Base-by-base conservation (phyloP, 2,888 invertebrate species). In the Sesia apiformis region DNA sequence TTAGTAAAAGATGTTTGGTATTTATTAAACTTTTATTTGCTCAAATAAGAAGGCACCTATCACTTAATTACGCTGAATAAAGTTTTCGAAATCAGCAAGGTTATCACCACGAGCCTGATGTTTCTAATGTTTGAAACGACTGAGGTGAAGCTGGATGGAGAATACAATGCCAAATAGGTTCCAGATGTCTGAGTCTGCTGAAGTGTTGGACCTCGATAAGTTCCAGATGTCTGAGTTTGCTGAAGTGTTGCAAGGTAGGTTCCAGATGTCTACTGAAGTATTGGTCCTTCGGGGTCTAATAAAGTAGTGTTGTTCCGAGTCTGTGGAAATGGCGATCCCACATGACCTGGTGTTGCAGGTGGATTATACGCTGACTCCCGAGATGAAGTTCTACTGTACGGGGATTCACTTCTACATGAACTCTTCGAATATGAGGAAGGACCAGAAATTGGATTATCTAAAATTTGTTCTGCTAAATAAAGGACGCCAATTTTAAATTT, bases 111-210 rank as follows among this genome's bases (percentile, higher is more conserved):
- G 4, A 51, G n/a, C 43, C 41, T 52, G 41, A 43, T 52, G 40
- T 41, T 40, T 41, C 41, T 41, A 52, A 41, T 41, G 43, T 41
- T 52, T 41, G 8, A 52, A 41, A 41, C 41, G 43, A 52, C 52
- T 52, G 52, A 52, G 52, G 52, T 42, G 52, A 42, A 52, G 40
- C 41, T 38, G 52, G 52, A 38, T 42, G 52, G 43, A 52, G 43
- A 52, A 52, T 52, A 52, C 43, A 52, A 42, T 38, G 52, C 42
- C 41, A 52, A 43, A 43, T 52, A 43, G 41, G 7, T 41, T 7
- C 41, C 41, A 6, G 41, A 6, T 5, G 1, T 5, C 41, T 41
- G 5, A 23, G 23, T 41, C 41, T 41, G 7, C 5, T 41, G 5
- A 41, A 23, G 23, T 23, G 23, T 23, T 23, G 23, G 2, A 23